Evolutionary conservation across 1,140 invertebrate species (phyloP).

Genomic region (Phthorimaea operculella): DNA sequence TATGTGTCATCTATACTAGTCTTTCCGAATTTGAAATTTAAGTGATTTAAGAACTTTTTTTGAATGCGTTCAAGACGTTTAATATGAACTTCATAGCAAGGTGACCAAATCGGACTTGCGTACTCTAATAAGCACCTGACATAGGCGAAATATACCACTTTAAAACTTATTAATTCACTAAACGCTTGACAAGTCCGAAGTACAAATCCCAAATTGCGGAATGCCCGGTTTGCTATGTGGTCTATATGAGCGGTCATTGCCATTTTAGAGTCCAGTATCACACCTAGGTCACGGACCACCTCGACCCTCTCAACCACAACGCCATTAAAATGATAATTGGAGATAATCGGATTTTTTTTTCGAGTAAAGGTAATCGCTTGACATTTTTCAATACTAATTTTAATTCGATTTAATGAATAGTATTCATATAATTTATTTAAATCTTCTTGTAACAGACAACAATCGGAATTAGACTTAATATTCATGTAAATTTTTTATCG

Average conservation of each 20-base stretch:
- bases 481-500: neutral
- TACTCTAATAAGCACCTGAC: neutral
- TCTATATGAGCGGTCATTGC: neutral
- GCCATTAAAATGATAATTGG: neutral
- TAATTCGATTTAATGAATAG: neutral
- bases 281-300: neutral
- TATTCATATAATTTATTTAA: neutral
- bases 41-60: slow-evolving; percentile 2
- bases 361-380: neutral
- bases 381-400: neutral
- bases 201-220: slow-evolving; percentile 1
- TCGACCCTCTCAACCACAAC: neutral
- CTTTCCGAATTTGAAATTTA: neutral
- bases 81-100: neutral
- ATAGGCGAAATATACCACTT: neutral
- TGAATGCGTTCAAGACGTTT: neutral
- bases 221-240: neutral
- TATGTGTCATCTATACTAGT: neutral
- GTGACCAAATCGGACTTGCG: slow-evolving; percentile 1
- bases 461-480: neutral
- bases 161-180: neutral
- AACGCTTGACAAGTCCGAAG: neutral
- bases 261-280: neutral
- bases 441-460: neutral
- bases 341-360: neutral